phyloP scores from a whole-genome alignment of 2,888 invertebrate genomes.

The Heliconius cydno region DNA sequence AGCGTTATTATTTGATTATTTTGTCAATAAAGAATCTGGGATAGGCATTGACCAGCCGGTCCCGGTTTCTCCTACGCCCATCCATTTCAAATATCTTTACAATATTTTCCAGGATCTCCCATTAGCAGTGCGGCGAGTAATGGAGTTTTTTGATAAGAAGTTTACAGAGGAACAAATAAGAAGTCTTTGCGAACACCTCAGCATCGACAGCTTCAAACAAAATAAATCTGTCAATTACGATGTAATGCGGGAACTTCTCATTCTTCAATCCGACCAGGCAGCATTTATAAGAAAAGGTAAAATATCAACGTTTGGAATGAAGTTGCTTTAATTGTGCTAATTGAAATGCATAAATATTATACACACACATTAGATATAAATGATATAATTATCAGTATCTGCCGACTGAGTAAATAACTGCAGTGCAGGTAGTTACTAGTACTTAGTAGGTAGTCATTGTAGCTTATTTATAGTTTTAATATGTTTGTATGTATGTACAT shows the following conservation, averaged over 20 bases:
- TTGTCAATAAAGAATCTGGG: too few relatives aligned
- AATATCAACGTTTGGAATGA: not conserved
- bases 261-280: conserved; percentile 83
- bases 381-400: not conserved
- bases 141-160: conserved; percentile 84
- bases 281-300: conserved; percentile 87
- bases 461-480: too few relatives aligned
- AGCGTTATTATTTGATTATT: too few relatives aligned
- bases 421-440: too few relatives aligned
- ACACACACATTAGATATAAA: not conserved
- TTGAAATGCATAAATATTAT: not conserved
- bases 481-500: too few relatives aligned
- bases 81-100: too few relatives aligned
- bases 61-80: fast-evolving
- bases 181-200: conserved; percentile 87
- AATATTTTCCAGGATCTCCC: conserved; percentile 80
- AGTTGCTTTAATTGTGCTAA: not conserved
- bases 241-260: conserved; percentile 84
- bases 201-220: conserved; percentile 91
- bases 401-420: not conserved
- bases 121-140: conserved; percentile 82
- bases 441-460: too few relatives aligned
- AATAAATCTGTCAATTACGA: conserved; percentile 91
- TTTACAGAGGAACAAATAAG: conserved; percentile 83
- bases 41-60: too few relatives aligned